Evolutionary conservation across 2,113 vertebrate genomes (phyloP), one percentile per base, ranked within the genome.

Genomic region (Neolamprologus falcicula): DNA sequence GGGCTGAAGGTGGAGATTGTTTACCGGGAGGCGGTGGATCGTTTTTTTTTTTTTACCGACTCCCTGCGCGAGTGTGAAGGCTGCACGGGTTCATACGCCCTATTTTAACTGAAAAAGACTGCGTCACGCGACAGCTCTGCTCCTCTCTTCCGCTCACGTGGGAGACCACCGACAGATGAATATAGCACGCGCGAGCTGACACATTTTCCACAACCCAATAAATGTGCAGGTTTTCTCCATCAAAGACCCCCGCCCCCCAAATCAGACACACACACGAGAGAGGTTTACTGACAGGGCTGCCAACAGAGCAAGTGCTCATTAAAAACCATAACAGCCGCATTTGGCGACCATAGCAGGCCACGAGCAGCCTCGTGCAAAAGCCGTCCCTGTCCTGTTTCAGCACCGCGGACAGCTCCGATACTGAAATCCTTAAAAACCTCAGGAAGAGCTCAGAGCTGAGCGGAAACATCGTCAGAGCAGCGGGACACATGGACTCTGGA

Each of bases 191-290:
- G 90, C 91, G 78, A 91, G 90, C 90, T 93, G 93, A 94, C 92
- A 94, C 90, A 91, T 92, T 94, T 94, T 93, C 84, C 88, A 88
- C 91, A 92, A 88, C 89, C 90, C 92, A 93, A 66, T 92, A 91
- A 92, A 86, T 84, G 83, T 82, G 83, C 76, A 82, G 79, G 71
- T 86, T 84, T 80, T 57, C 26, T 37, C 7, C 54, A 13, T 79
- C 37, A 63, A 26, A 57, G 21, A 19, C 6, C 71, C 24, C 61
- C 50, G 19, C 50, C 26, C 54, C 52, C 80, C 55, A 61, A 79
- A 24, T 42, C 3, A 33, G 33, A 57, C 71, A 83, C 61, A 55
- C 42, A 37, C 54, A 28, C 0, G 6, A 42, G 24, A 16, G 21
- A 73, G 66, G 21, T 6, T 73, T 10, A 59, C 35, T 26, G 4